phyloP scores from a whole-genome alignment of 1,140 invertebrate genomes.

The Zaprionus camerounensis region DNA sequence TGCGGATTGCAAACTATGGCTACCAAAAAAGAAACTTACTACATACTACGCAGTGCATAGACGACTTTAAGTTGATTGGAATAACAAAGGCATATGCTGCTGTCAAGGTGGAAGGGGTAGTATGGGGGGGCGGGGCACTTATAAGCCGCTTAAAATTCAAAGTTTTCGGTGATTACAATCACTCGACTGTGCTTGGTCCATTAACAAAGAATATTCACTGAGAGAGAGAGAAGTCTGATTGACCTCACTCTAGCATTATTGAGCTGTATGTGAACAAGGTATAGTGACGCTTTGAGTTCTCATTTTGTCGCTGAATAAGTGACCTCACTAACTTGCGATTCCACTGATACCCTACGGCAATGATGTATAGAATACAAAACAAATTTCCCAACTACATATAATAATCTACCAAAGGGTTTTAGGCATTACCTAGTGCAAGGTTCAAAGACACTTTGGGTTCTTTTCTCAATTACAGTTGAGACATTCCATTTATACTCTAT shows the following conservation, averaged over 20 bases:
- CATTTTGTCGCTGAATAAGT: background rate
- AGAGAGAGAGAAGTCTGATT: background rate
- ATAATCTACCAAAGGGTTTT: no score
- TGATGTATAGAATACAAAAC: no score
- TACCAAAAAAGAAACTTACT: constrained; percentile 12
- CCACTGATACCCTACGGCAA: no score
- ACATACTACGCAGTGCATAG: constrained; percentile 2
- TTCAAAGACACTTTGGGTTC: no score
- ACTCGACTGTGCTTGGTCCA: constrained; percentile 50
- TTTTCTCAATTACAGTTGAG: no score
- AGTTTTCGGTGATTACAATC: constrained; percentile 66
- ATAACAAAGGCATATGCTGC: constrained; percentile 5
- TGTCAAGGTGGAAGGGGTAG: background rate
- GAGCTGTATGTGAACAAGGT: background rate
- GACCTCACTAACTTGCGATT: background rate
- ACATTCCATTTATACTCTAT: no score
- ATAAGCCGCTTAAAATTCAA: constrained; percentile 75
- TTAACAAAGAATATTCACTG: constrained; percentile 55
- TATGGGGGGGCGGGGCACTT: constrained; percentile 3
- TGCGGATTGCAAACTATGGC: constrained; percentile 33
- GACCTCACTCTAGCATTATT: background rate
- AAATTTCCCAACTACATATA: no score
- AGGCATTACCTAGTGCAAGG: no score
- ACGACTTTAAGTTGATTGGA: constrained; percentile 15
- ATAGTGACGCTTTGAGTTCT: background rate